Evolutionary conservation across 2,888 invertebrate species (phyloP), one percentile per base, ranked within the genome.

Genomic region (Silvanus unidentatus): DNA sequence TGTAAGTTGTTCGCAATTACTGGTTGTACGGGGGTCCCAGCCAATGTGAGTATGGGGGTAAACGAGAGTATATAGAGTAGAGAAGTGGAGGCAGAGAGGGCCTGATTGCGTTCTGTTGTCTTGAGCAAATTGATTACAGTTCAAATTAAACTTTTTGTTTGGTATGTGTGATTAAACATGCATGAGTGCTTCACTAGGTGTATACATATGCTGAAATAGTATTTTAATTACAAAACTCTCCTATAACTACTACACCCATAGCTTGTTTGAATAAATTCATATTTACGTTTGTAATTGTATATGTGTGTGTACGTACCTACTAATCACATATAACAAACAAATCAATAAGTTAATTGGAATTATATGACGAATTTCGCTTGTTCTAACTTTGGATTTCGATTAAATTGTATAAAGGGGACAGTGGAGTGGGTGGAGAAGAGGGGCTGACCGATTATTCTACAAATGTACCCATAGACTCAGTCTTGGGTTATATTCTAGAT

Each of bases 91-190:
- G 30, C 27, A 35, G 30, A 46, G 29, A n/a, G n/a, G 49, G 52
- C 55, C 56, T 65, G 66, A 67, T 67, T 67, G 63, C 67, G 60
- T 60, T 65, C 65, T 65, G 67, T 67, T 67, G 66, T 69, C 69
- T 69, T 68, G 66, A 66, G 66, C 68, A 69, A 68, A 69, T 69
- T 68, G 68, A 69, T 68, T 68, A 63, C 66, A 64, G 64, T 64
- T 62, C 65, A 65, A 69, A 69, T 68, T 68, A 68, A 68, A 69
- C 63, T 69, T 69, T 69, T 69, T 68, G 65, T 68, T 52, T 44
- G 48, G 57, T 47, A 55, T 64, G 64, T 47, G 56, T 64, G 64
- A 68, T 68, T 68, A 67, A 68, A 67, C 68, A 66, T 67, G 65
- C 66, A 65, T 56, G 64, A 61, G 60, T 58, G 54, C 50, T 43